Conservation (phyloP, 2,113 vertebrate species). For the Anolis carolinensis region DNA sequence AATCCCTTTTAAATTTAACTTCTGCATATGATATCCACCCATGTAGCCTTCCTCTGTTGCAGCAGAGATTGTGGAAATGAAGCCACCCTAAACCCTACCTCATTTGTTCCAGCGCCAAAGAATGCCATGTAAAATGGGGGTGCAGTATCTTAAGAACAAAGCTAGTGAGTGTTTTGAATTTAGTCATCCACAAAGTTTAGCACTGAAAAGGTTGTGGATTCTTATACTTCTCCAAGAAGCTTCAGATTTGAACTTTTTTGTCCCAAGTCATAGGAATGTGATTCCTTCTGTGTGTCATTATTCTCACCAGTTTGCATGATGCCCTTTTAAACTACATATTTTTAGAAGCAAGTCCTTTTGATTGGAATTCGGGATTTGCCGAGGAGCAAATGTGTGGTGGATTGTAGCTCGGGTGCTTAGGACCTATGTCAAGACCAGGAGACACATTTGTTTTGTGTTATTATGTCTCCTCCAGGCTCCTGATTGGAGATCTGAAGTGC, state of each 20-base stretch:
- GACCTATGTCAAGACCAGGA: neutral
- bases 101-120: conserved; percentile 74
- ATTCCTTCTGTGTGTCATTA: conserved; percentile 39
- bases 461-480: conserved; percentile 1
- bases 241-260: conserved; percentile 11
- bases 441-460: neutral
- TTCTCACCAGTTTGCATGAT: neutral
- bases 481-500: conserved; percentile 26
- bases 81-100: conserved; percentile 34
- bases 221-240: conserved; percentile 44
- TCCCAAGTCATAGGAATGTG: conserved; percentile 42
- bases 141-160: conserved; percentile 24
- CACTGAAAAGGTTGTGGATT: conserved; percentile 44
- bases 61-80: conserved; percentile 39
- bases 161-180: conserved; percentile 39
- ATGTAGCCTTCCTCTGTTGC: conserved; percentile 12
- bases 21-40: neutral
- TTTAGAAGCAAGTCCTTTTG: neutral
- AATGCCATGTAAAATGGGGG: conserved; percentile 54
- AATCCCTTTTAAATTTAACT: conserved; percentile 2
- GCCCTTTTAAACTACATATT: neutral
- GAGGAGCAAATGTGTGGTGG: neutral
- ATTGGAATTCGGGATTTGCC: neutral
- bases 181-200: conserved; percentile 33
- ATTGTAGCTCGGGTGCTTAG: neutral